A percentile compares a stretch with the other conserved stretches of the same genome.
These are phyloP conservation scores for Rhipidura dahli DNA, from an alignment of 2,113 vertebrate species.

Conservation along the genomic window DNA sequence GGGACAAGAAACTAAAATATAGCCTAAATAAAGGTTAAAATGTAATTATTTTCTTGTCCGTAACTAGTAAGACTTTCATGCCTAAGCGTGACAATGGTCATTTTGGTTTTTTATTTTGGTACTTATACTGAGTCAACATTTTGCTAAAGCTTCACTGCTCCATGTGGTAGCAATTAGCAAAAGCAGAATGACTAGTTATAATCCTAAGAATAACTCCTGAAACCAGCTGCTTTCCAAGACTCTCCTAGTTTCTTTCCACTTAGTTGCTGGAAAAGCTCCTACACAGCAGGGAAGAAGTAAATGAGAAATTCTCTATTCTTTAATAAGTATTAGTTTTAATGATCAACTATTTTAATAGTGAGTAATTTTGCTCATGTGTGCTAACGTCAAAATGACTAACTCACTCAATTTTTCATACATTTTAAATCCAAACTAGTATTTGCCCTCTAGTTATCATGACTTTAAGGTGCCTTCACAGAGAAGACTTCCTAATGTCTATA, in stretches of 20 bases:
- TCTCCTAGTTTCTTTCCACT: neutral
- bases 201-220: neutral
- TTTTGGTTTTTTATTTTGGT: neutral
- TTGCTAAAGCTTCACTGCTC: neutral
- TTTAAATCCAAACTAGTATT: neutral
- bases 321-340: neutral
- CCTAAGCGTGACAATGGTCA: neutral
- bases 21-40: neutral
- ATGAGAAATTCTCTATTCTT: neutral
- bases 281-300: neutral
- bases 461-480: neutral
- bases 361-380: neutral
- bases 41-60: neutral
- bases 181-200: neutral
- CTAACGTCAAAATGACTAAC: neutral
- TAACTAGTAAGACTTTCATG: neutral
- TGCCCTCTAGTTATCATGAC: neutral
- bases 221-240: neutral
- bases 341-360: neutral
- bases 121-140: neutral
- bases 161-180: neutral
- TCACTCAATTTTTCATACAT: neutral
- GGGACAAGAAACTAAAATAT: neutral
- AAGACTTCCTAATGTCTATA: neutral
- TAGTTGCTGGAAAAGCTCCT: neutral